Evolutionary conservation across 2,797 vertebrate species (phyloP).

Genomic region (Anomalospiza imberbis): DNA sequence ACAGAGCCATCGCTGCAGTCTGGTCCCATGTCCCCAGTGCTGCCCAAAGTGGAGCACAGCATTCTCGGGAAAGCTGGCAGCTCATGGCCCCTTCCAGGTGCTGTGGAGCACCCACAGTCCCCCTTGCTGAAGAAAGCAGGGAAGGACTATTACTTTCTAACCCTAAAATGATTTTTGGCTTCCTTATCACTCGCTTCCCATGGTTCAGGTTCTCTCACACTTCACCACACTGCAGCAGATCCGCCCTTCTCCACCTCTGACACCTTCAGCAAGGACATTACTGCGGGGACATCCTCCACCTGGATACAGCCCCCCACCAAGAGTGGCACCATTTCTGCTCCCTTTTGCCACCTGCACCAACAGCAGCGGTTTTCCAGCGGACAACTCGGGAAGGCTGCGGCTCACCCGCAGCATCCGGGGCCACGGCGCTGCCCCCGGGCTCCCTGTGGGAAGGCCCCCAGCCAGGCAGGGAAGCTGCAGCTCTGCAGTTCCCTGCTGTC

Average conservation of each 20-base stretch:
- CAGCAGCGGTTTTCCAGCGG: not conserved
- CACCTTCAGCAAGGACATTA: not conserved
- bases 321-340: not conserved
- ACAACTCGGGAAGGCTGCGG: accelerated
- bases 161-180: not conserved
- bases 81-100: accelerated
- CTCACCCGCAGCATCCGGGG: accelerated
- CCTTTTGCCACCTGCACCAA: not conserved
- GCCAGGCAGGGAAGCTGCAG: not conserved
- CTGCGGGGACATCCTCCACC: not conserved
- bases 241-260: not conserved
- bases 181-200: not conserved
- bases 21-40: accelerated
- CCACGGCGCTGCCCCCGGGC: accelerated
- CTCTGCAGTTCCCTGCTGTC: not conserved
- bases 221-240: not conserved
- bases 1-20: accelerated
- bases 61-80: not conserved
- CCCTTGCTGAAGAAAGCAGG: not conserved
- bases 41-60: not conserved
- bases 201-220: accelerated
- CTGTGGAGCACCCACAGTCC: not conserved
- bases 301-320: not conserved
- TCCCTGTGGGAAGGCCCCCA: not conserved
- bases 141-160: not conserved